Evolutionary conservation across 2,113 vertebrate species (phyloP), one percentile per base, ranked within the genome.

Genomic region (Canis aureus): DNA sequence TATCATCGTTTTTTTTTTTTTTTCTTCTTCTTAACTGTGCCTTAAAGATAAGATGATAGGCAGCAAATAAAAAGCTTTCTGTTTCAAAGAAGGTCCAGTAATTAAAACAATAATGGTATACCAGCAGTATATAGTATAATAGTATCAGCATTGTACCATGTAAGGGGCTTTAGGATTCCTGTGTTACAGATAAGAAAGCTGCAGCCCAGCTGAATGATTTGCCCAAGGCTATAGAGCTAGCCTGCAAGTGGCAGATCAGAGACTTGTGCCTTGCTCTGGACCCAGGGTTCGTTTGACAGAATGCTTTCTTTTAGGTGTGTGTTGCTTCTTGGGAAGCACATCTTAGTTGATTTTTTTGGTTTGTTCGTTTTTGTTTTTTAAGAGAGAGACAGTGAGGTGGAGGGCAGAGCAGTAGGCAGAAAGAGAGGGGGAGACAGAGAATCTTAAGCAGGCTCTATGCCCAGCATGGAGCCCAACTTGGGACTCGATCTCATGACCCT

Each of bases 51-150:
- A 62, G 53, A 38, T 62, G 27, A 20, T 32, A 49, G 69, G 27
- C 53, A 90, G 80, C 67, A 90, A 38, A 59, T 89, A n/a, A 57
- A 83, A 74, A 71, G 20, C 32, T 74, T 43, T 60, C 13, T 93
- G 16, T 91, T 92, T 20, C 12, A 23, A 92, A 71, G 73, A 81
- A 38, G 73, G 11, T 43, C 9, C 2, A 12, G 2, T 78, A 12
- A 27, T 73, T 71, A 20, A 59, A 23, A 35, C 51, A 38, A 1
- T 29, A 22, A 5, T 19, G 25, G 16, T 25, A 1, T 81, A 3
- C 55, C 29, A 20, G 35, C 5, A 23, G 57, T 16, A 5, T 1
- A 1, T 35, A 29, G n/a, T 9, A 1, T 38, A n/a, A 11, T 32
- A 29, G 16, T 3, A 22, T 13, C 2, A 22, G n/a, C 7, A 1